Evolutionary conservation across 2,113 vertebrate genomes (phyloP).

Genomic region (Trematocara unimaculatum): DNA sequence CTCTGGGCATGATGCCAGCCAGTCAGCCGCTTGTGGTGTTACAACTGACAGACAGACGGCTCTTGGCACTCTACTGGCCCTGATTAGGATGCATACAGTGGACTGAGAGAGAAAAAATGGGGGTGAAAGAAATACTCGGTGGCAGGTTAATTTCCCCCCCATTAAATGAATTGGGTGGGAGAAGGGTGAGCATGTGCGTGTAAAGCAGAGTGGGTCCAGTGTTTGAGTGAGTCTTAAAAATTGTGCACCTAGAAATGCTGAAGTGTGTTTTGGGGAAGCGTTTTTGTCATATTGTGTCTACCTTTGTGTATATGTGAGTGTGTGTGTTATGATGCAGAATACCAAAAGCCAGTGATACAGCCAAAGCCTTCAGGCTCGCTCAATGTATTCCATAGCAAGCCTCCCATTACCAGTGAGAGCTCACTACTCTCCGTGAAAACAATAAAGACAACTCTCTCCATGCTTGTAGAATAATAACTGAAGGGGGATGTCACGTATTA

Average conservation of each 20-base stretch:
- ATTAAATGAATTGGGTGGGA: conserved; percentile 4
- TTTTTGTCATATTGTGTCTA: not conserved
- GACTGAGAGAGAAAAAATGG: not conserved
- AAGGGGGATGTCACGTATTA: conserved; percentile 42
- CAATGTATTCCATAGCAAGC: conserved; percentile 28
- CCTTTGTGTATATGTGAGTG: not conserved
- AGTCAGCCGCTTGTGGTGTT: conserved; percentile 3
- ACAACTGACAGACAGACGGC: conserved; percentile 36
- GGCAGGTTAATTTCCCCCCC: not conserved
- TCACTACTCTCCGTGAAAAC: conserved; percentile 26
- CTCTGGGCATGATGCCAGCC: conserved; percentile 35
- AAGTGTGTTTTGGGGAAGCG: not conserved
- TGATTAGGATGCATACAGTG: conserved; percentile 39
- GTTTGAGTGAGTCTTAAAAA: not conserved
- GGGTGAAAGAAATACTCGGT: not conserved
- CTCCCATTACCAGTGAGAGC: conserved; percentile 25
- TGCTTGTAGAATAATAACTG: conserved; percentile 44
- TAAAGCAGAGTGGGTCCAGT: not conserved
- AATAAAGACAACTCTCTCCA: conserved; percentile 38
- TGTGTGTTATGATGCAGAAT: not conserved
- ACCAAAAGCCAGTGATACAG: not conserved
- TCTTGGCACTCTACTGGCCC: not conserved
- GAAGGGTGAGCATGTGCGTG: not conserved
- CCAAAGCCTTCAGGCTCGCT: conserved; percentile 2
- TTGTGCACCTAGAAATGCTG: not conserved